Conservation (phyloP, 2,113 vertebrate genomes). For the Marmota flaviventris region DNA sequence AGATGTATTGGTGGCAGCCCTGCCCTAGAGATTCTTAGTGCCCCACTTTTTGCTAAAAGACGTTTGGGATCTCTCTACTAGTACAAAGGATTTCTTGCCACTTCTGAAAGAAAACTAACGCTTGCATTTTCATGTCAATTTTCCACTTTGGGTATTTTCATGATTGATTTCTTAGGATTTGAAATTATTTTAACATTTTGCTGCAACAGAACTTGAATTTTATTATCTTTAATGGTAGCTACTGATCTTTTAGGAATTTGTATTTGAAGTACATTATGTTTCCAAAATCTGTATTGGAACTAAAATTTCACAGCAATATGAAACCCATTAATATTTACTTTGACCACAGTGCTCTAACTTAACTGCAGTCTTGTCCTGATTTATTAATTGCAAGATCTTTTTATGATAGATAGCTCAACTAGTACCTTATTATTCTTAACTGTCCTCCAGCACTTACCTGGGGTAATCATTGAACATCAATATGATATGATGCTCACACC, state of each 20-base stretch:
- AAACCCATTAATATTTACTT: background rate
- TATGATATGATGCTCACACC: background rate
- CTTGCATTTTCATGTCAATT: background rate
- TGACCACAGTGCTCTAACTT: background rate
- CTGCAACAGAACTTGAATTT: background rate
- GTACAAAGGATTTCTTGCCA: background rate
- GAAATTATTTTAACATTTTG: conserved; percentile 56
- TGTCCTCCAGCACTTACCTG: background rate
- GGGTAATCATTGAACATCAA: background rate
- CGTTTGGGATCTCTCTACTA: background rate
- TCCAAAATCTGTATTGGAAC: background rate
- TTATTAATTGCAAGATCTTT: conserved; percentile 37
- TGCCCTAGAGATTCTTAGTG: conserved; percentile 79
- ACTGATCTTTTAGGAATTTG: conserved; percentile 57
- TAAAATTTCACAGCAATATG: conserved; percentile 45
- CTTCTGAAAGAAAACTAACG: background rate
- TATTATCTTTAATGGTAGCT: conserved; percentile 28
- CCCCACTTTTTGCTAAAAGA: conserved; percentile 29
- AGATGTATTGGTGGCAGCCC: conserved; percentile 77
- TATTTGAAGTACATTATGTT: conserved; percentile 61
- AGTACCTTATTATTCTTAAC: conserved; percentile 8
- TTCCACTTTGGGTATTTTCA: background rate
- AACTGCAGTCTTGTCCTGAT: background rate
- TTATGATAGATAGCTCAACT: background rate
- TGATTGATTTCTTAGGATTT: background rate